Evolutionary conservation across 2,113 vertebrate species (phyloP).

Genomic region (Columba janthina): DNA sequence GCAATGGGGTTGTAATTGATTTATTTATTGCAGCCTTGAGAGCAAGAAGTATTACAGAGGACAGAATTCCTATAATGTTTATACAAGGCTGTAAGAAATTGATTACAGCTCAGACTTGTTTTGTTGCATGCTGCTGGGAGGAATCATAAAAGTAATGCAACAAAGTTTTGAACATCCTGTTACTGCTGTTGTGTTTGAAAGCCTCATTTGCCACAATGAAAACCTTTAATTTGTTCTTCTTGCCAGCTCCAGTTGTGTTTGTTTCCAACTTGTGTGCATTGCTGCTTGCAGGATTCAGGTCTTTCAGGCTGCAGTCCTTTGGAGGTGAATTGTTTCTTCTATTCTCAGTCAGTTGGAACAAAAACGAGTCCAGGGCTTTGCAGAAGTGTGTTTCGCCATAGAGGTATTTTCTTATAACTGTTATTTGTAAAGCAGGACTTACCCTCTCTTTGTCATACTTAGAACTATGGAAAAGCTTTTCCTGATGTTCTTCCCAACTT

Average conservation of each 20-base stretch:
- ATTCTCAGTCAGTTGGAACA: neutral
- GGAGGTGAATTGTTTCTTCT: neutral
- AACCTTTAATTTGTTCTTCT: neutral
- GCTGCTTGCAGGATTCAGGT: neutral
- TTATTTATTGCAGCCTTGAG: constrained; percentile 45
- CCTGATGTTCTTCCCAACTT: neutral
- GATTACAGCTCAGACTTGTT: constrained; percentile 30
- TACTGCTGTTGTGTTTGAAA: neutral
- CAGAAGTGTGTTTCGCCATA: neutral
- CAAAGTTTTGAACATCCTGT: neutral
- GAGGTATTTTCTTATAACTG: neutral
- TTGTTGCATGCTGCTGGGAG: neutral
- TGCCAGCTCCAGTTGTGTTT: neutral
- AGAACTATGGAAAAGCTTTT: neutral
- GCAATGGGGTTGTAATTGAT: neutral
- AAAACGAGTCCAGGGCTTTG: neutral
- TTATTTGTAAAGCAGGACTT: neutral
- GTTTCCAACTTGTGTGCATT: neutral
- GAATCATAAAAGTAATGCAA: neutral
- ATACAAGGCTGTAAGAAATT: constrained; percentile 24
- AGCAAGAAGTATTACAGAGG: constrained; percentile 17
- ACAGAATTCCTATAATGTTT: constrained; percentile 38
- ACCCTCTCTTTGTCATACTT: neutral
- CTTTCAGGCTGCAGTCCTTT: neutral
- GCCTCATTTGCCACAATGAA: neutral